Evolutionary conservation across 1,140 invertebrate genomes (phyloP), one percentile per base, ranked within the genome.

Genomic region (Brachionus paranguensis): DNA sequence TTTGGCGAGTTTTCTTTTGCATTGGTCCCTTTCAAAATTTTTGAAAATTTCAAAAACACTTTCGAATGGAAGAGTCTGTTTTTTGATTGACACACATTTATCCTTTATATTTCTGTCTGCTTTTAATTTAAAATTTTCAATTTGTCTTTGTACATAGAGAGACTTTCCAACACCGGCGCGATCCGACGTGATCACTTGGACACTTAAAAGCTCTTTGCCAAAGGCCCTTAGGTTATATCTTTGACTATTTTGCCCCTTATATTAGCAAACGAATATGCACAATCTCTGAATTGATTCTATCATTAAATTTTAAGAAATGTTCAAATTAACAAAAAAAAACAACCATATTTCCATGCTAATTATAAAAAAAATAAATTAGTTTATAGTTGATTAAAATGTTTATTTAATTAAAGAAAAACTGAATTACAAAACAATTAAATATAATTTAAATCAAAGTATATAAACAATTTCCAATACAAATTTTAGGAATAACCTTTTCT

Each of bases 91-190:
- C 20, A 76, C 29, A 76, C 72, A 76, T 2, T 37, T 24, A n/a
- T 47, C 7, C 47, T 53, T 24, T 27, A 47, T 43, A 37, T 43
- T 41, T n/a, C 2, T 7, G 17, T 68, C 4, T 27, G 41, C 47
- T 33, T 20, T 29, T n/a, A n/a, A 29, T 81, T 60, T 78, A 7
- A 50, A 20, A 47, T 85, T 50, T 79, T 85, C 76, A n/a, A 84
- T 84, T 27, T 85, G 64, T 33, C 87, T 85, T 20, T 85, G 84
- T 41, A 86, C 86, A 68, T 85, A 86, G 37, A 89, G 84, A 6
- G 78, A 81, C 45, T 81, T 81, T 12, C 78, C 78, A 3, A 64
- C 64, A 47, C 78, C 53, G 37, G 78, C 33, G 10, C 53, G 7
- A 29, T 81, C 78, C 7, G 53, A 64, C n/a, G 50, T 81, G n/a